Percentiles rank a stretch among this genome's conserved stretches.
phyloP scores from a whole-genome alignment of 2,888 invertebrate genomes.

The Metalampra italica region DNA sequence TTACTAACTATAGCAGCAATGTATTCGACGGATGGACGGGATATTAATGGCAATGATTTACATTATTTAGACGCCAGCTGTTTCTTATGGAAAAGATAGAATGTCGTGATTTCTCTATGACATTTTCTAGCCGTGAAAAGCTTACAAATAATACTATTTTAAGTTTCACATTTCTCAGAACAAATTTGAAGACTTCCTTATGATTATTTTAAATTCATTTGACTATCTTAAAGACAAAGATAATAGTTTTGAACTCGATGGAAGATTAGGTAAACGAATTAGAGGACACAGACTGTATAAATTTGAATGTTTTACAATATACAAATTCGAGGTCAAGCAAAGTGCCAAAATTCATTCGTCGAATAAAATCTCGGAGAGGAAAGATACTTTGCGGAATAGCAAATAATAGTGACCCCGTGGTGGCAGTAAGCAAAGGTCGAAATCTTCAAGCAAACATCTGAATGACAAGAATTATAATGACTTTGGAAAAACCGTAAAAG shows the following conservation, averaged over 20 bases:
- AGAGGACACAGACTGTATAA: too few species aligned
- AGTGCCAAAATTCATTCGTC: neutral
- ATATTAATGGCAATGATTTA: neutral
- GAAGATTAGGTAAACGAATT: too few species aligned
- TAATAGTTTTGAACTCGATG: too few species aligned
- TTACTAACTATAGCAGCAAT: too few species aligned
- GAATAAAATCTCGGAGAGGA: neutral
- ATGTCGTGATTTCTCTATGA: slow-evolving; percentile 2
- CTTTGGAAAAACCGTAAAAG: neutral
- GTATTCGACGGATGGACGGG: neutral
- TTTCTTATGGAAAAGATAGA: slow-evolving; percentile 7
- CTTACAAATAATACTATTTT: neutral
- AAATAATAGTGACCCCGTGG: neutral
- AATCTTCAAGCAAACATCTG: slow-evolving; percentile 23
- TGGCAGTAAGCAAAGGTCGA: slow-evolving; percentile 28
- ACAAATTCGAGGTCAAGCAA: neutral
- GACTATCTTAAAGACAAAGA: too few species aligned
- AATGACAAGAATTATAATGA: slow-evolving; percentile 20
- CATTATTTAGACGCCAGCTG: neutral
- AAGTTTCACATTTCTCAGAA: too few species aligned
- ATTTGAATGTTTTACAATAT: too few species aligned
- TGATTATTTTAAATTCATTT: too few species aligned
- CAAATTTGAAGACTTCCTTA: too few species aligned
- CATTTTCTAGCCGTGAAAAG: neutral
- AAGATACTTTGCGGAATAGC: slow-evolving; percentile 1